Evolutionary conservation across 2,797 vertebrate genomes (phyloP).

Genomic region (Okamejei kenojei): DNA sequence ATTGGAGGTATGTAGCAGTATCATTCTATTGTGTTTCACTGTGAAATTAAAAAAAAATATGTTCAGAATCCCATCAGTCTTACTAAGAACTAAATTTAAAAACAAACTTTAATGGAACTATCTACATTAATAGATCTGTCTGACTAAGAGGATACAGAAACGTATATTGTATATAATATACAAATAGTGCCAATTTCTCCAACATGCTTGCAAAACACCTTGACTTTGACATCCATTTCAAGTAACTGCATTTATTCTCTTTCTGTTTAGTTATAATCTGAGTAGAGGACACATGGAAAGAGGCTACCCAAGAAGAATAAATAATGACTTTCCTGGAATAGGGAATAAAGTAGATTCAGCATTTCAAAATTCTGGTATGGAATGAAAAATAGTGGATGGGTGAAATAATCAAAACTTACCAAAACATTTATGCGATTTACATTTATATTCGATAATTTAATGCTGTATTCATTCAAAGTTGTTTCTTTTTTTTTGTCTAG

Average conservation of each 20-base stretch:
- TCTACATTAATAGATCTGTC: neutral
- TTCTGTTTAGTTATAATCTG: neutral
- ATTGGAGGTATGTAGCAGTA: slow-evolving; percentile 33
- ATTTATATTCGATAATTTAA: neutral
- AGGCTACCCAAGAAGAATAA: slow-evolving; percentile 21
- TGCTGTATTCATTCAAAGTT: neutral
- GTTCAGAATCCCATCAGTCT: neutral
- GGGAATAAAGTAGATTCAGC: slow-evolving; percentile 14
- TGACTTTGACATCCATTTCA: neutral
- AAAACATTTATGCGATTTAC: neutral
- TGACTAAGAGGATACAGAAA: neutral
- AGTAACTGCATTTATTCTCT: neutral
- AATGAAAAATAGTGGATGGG: neutral
- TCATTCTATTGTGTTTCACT: neutral
- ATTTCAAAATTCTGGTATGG: slow-evolving; percentile 5
- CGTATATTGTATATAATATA: too few species aligned
- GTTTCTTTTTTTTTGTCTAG: slow-evolving; percentile 33
- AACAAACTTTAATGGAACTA: neutral
- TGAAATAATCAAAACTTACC: neutral
- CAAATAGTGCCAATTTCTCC: too few species aligned
- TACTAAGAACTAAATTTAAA: neutral
- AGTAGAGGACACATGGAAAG: neutral
- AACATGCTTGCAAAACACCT: neutral
- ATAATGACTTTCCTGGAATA: slow-evolving; percentile 25
- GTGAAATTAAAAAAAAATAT: neutral